Percentiles rank a stretch among this genome's conserved stretches.
These are phyloP conservation scores for Grammomys surdaster DNA, from an alignment of 2,113 vertebrate species.

Conservation along the genomic window DNA sequence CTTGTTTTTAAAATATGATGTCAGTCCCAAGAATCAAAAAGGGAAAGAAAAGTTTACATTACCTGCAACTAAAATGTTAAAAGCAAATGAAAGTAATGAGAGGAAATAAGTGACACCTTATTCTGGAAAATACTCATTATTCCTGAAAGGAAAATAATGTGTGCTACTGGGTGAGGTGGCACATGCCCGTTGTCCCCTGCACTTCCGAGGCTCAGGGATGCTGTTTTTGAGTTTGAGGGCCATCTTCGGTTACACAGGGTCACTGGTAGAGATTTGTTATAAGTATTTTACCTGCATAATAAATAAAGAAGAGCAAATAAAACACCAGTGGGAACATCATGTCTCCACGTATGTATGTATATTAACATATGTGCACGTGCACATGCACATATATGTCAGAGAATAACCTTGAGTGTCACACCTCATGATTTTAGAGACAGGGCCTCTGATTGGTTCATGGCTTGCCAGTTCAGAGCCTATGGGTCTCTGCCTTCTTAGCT, in stretches of 20 bases:
- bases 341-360: not conserved
- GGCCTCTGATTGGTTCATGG: not conserved
- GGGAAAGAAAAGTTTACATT: not conserved
- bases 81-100: slow-evolving; percentile 17
- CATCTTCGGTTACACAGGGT: not conserved
- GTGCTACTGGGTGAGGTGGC: not conserved
- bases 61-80: slow-evolving; percentile 7
- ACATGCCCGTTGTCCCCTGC: too few relatives aligned
- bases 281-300: not conserved
- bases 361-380: not conserved
- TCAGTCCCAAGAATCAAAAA: not conserved
- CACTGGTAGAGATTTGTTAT: not conserved
- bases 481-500: not conserved
- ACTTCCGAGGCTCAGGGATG: too few relatives aligned
- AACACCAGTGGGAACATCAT: not conserved
- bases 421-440: not conserved
- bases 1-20: slow-evolving; percentile 33
- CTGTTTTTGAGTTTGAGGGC: not conserved
- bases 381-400: not conserved
- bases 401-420: not conserved
- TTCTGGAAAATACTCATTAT: slow-evolving; percentile 25
- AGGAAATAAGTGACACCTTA: not conserved
- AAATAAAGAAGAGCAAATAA: slow-evolving; percentile 26
- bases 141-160: not conserved
- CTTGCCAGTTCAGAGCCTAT: not conserved